A percentile compares a stretch with the other conserved stretches of the same genome.
Evolutionary conservation across 1,140 invertebrate genomes (phyloP).

Genomic region (Parasteatoda tepidariorum): DNA sequence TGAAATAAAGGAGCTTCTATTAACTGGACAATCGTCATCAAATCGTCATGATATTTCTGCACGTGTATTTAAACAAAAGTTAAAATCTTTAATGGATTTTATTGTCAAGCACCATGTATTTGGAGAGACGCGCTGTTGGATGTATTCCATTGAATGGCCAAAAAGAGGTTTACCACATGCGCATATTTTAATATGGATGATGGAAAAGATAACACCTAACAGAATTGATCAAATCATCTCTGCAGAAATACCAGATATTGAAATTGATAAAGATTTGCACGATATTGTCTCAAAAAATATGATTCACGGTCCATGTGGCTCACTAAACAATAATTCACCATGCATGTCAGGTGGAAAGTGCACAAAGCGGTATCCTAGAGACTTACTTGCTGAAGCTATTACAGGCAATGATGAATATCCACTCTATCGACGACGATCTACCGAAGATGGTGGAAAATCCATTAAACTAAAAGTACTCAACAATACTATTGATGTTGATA

Average conservation of each 20-base stretch:
- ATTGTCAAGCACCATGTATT: slow-evolving; percentile 11
- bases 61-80: slow-evolving; percentile 11
- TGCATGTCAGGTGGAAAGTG: slow-evolving; percentile 71
- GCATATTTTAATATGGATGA: slow-evolving; percentile 66
- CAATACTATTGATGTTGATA: too few relatives aligned
- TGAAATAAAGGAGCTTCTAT: too few relatives aligned
- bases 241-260: slow-evolving; percentile 48
- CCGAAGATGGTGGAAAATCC: slow-evolving; percentile 37
- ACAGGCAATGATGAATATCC: slow-evolving; percentile 67
- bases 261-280: slow-evolving; percentile 3
- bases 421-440: slow-evolving; percentile 65
- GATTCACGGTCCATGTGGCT: slow-evolving; percentile 73
- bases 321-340: slow-evolving; percentile 68
- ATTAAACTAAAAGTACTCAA: background rate
- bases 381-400: slow-evolving; percentile 66
- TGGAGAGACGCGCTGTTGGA: slow-evolving; percentile 15
- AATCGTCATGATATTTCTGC: slow-evolving; percentile 38
- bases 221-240: slow-evolving; percentile 44
- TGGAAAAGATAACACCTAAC: background rate
- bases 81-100: background rate
- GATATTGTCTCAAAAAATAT: slow-evolving; percentile 65
- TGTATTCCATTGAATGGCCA: slow-evolving; percentile 33
- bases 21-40: slow-evolving; percentile 10
- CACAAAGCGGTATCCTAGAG: slow-evolving; percentile 68
- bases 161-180: slow-evolving; percentile 18